Percentiles rank a stretch among this genome's conserved stretches.
Evolutionary conservation across 2,888 invertebrate species (phyloP).

Genomic region (Chelonus formosanus): DNA sequence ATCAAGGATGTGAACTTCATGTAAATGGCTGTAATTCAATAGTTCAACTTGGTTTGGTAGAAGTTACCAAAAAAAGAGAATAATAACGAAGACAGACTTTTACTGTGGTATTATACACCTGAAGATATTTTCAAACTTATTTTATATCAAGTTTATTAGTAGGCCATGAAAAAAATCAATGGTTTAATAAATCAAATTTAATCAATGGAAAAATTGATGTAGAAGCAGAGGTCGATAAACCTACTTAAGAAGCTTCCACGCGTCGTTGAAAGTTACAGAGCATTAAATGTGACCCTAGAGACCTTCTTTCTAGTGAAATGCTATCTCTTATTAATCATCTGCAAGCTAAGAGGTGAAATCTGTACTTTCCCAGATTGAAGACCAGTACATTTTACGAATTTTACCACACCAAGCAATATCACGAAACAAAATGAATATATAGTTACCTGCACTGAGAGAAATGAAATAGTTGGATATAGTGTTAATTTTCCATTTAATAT

Average conservation of each 20-base stretch:
- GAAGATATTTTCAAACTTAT: too few species aligned
- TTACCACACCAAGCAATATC: conserved; percentile 46
- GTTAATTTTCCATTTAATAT: conserved; percentile 38
- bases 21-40: too few species aligned
- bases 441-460: too few species aligned
- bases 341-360: conserved; percentile 45
- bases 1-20: too few species aligned
- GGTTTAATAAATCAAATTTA: conserved; percentile 65
- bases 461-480: too few species aligned
- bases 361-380: conserved; percentile 39
- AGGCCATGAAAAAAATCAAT: too few species aligned
- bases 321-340: conserved; percentile 50
- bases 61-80: too few species aligned
- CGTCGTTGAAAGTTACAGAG: conserved; percentile 13
- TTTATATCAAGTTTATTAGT: too few species aligned
- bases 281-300: conserved; percentile 40
- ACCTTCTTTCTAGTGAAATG: conserved; percentile 47
- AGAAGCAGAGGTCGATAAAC: conserved; percentile 52
- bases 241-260: conserved; percentile 39
- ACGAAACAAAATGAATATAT: conserved; percentile 50
- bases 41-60: too few species aligned
- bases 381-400: conserved; percentile 48
- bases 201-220: conserved; percentile 73
- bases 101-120: too few species aligned
- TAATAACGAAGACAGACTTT: too few species aligned